Conservation (phyloP, 2,797 vertebrate species). For the Brachymystax lenok region DNA sequence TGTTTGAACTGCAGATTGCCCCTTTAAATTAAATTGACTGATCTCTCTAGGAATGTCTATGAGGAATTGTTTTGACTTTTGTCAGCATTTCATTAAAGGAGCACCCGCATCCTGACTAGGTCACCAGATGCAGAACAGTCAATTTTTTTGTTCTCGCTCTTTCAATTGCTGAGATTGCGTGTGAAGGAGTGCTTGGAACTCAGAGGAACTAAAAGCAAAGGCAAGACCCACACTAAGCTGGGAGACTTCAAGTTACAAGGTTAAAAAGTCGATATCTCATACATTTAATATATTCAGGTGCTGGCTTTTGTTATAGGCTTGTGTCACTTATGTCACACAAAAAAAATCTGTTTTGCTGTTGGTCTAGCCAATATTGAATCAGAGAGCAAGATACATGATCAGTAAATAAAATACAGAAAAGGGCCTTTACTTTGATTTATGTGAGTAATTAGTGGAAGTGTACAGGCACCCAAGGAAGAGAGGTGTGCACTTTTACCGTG, state of each 20-base stretch:
- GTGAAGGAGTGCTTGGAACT: neutral
- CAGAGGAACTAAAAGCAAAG: no score
- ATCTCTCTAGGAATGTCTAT: neutral
- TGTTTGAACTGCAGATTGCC: neutral
- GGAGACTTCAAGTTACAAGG: neutral
- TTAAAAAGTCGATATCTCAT: neutral
- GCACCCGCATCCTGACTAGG: neutral
- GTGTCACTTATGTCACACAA: no score
- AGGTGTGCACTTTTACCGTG: constrained; percentile 21
- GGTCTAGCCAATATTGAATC: neutral
- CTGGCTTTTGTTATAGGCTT: neutral
- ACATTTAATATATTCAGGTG: neutral
- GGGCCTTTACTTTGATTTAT: constrained; percentile 54
- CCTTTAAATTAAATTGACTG: neutral
- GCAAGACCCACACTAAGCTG: neutral
- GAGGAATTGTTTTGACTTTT: neutral
- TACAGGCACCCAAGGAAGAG: constrained; percentile 29
- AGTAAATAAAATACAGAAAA: neutral
- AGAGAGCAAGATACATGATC: neutral
- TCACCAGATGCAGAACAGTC: neutral
- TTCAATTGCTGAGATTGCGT: neutral
- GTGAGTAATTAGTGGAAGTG: constrained; percentile 39
- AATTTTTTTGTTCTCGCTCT: neutral
- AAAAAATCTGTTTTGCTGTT: neutral
- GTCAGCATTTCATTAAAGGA: neutral